Conservation (phyloP, 2,797 vertebrate species). For the Ctenochaetus hawaiiensis region DNA sequence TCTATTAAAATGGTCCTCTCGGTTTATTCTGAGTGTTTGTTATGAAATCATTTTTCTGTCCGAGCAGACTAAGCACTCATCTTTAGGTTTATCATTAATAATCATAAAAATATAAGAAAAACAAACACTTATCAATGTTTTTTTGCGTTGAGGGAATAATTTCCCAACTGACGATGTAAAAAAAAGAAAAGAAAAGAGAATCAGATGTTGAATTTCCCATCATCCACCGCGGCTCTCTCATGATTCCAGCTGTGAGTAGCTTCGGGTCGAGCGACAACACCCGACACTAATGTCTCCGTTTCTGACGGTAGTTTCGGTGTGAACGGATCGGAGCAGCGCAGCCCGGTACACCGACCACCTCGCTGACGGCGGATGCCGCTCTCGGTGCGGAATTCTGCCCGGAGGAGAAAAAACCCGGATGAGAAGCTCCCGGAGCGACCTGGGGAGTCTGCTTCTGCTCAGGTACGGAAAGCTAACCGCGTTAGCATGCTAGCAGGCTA, state of each 20-base stretch:
- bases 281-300: slow-evolving; percentile 9
- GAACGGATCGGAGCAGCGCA: background rate
- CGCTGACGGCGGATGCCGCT: slow-evolving; percentile 49
- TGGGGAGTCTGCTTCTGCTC: slow-evolving; percentile 23
- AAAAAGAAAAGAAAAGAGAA: background rate
- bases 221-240: slow-evolving; percentile 35
- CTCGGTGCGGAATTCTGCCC: slow-evolving; percentile 38
- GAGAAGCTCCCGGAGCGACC: slow-evolving; percentile 49
- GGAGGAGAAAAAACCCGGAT: slow-evolving; percentile 49
- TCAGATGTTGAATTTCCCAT: slow-evolving; percentile 28
- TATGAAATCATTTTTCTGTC: no score
- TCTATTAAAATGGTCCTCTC: no score
- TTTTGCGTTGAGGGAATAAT: background rate
- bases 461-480: slow-evolving; percentile 45
- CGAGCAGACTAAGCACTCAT: no score
- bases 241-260: slow-evolving; percentile 40
- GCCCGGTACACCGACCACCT: background rate
- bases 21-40: no score
- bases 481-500: slow-evolving; percentile 57
- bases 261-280: background rate
- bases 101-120: no score
- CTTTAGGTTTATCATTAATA: no score
- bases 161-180: background rate
- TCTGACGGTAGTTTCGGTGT: background rate
- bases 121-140: no score